Conservation (phyloP, 1,140 invertebrate genomes). For the Eciton burchellii region DNA sequence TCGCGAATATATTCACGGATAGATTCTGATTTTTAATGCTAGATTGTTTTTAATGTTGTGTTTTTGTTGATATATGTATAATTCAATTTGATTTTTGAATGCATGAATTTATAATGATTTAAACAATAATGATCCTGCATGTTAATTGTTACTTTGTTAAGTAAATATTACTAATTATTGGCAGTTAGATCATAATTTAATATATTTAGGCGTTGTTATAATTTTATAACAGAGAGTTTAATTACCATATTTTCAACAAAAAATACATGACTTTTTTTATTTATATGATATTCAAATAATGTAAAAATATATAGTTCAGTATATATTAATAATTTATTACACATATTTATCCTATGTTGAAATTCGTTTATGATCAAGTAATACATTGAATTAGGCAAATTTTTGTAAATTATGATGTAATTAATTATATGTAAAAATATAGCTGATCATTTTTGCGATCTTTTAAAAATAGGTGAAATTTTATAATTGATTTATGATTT, state of each 20-base stretch:
- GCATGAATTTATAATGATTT: constrained; percentile 41
- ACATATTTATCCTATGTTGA: too few species aligned
- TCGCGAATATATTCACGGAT: neutral
- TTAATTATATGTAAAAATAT: too few species aligned
- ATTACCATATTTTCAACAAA: neutral
- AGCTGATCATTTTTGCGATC: too few species aligned
- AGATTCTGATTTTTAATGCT: neutral
- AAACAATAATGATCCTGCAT: neutral
- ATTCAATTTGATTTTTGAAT: constrained; percentile 13
- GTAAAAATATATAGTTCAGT: too few species aligned
- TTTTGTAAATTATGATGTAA: too few species aligned
- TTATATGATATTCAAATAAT: too few species aligned
- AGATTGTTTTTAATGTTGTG: neutral
- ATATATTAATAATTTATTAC: too few species aligned
- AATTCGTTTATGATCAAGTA: too few species aligned
- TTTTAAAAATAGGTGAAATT: too few species aligned
- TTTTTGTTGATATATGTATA: constrained; percentile 4
- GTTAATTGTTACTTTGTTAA: constrained; percentile 10
- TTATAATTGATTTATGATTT: too few species aligned
- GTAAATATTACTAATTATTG: constrained; percentile 37
- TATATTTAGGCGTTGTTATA: neutral
- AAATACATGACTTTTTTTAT: neutral
- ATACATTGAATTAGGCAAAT: too few species aligned
- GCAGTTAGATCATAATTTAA: neutral
- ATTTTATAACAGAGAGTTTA: neutral